Percentiles rank a stretch among this genome's conserved stretches.
Evolutionary conservation across 2,888 invertebrate genomes (phyloP).

Genomic region (Nomada hirtipes): DNA sequence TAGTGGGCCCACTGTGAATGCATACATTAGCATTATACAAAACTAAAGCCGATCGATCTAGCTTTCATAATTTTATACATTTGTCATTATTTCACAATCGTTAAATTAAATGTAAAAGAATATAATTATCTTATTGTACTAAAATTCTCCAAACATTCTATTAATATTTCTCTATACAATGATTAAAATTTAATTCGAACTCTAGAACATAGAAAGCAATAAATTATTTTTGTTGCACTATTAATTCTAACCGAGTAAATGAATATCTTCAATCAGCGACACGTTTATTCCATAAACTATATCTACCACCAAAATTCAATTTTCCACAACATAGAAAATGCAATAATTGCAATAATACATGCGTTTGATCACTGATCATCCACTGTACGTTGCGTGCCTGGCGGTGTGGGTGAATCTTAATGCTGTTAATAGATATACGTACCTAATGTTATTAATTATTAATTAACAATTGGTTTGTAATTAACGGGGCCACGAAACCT

Average conservation of each 20-base stretch:
- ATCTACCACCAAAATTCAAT: background rate
- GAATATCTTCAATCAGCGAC: constrained; percentile 3
- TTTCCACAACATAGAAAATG: background rate
- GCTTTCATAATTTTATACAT: too few species aligned
- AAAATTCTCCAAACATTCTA: too few species aligned
- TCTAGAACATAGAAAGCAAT: background rate
- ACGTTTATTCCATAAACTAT: constrained; percentile 46
- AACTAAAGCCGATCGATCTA: too few species aligned
- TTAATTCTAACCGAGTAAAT: background rate
- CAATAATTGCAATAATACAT: background rate
- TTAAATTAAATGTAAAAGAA: too few species aligned
- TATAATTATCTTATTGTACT: too few species aligned
- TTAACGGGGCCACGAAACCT: constrained; percentile 50
- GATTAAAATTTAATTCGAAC: too few species aligned
- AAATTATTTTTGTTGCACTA: background rate
- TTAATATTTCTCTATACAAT: too few species aligned
- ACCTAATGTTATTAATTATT: constrained; percentile 78
- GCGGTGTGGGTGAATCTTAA: constrained; percentile 75
- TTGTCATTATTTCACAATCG: too few species aligned
- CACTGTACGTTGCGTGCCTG: constrained; percentile 71
- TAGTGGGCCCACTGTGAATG: too few species aligned
- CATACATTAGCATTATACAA: too few species aligned
- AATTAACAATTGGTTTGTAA: constrained; percentile 70
- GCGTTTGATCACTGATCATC: constrained; percentile 44
- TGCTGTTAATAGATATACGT: constrained; percentile 80